Evolutionary conservation across 2,113 vertebrate species (phyloP), one percentile per base, ranked within the genome.

Genomic region (Prochilodus magdalenae): DNA sequence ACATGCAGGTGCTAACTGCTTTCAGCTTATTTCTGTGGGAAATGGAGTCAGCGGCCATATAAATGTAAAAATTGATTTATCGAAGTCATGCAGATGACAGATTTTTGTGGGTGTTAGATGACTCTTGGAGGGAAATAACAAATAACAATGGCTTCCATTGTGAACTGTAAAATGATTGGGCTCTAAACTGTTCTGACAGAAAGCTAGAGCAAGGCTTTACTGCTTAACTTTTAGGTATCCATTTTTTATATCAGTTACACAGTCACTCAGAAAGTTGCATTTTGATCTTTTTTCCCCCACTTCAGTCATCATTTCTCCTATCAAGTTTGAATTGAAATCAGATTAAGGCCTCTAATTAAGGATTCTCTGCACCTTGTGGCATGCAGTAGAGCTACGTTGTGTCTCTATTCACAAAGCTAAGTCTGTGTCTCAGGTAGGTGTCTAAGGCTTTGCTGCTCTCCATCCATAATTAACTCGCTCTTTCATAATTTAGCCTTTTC

Each of bases 401-500:
- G 85, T 90, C 86, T 77, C n/a, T 30, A 77, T 79, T 89, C 85
- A 77, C 85, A 82, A 73, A 87, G 87, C 80, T 86, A 84, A 73
- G 86, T 88, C 83, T 88, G 88, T 90, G 86, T 90, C 88, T 91
- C 90, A 83, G 75, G 80, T 87, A 92, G 89, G 80, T 88, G 87
- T 92, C 90, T 85, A 73, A 89, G 89, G 87, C 88, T 84, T 87
- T 87, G 74, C 82, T 85, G 85, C 82, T 82, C 86, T 85, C 85
- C 86, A 92, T 92, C 62, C 87, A 92, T 94, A 91, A 93, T 92
- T 94, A 88, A 93, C 85, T 85, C 73, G 73, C 73, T 83, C 30
- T 49, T 94, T 86, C 86, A 93, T 92, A 91, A 93, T 94, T 92
- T 80, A 94, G 86, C 75, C 87, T 74, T 87, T 87, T 92, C 87